Base-by-base conservation (phyloP, 2,113 vertebrate species). In the Zonotrichia leucophrys region DNA sequence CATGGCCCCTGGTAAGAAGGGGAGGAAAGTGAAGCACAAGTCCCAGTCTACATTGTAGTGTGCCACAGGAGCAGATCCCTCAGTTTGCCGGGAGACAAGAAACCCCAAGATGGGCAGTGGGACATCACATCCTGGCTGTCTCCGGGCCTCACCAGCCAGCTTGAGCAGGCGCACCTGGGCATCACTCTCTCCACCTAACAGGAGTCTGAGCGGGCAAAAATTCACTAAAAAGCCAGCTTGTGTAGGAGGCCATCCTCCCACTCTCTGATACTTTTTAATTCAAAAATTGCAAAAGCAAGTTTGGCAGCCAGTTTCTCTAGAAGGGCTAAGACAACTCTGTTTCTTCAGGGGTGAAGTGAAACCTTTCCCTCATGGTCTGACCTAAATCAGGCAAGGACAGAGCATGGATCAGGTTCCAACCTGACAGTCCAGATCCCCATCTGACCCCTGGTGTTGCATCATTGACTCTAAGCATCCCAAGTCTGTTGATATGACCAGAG, bases 91-190 rank as follows among this genome's bases (percentile, higher is more conserved):
- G 1, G 50, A 58, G 31, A 66, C 22, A 50, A 62, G 60, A 31
- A 70, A 67, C 55, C 56, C 22, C 5, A 15, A 24, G 35, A 31
- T 47, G 41, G 64, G 39, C 39, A 59, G 12, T 1, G 18, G 2
- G 9, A 28, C n/a, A 8, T 15, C 25, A 20, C 25, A 58, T 5
- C 33, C 37, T 17, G 33, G 14, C 35, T 56, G 33, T 23, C 28
- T 14, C 31, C 0, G 0, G 50, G 21, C n/a, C 33, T 15, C 66
- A 22, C 3, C 66, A 47, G 25, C 9, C 23, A 46, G 4, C 47
- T 9, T 9, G 8, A 46, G 20, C 9, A 7, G 1, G 3, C 82
- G 33, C 64, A n/a, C 27, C 16, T 2, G 17, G 17, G n/a, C 62
- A 80, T 39, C 22, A 3, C 11, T 42, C 49, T 19, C n/a, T 68